Conservation (phyloP, 2,113 vertebrate species). For the Pardalotus punctatus region DNA sequence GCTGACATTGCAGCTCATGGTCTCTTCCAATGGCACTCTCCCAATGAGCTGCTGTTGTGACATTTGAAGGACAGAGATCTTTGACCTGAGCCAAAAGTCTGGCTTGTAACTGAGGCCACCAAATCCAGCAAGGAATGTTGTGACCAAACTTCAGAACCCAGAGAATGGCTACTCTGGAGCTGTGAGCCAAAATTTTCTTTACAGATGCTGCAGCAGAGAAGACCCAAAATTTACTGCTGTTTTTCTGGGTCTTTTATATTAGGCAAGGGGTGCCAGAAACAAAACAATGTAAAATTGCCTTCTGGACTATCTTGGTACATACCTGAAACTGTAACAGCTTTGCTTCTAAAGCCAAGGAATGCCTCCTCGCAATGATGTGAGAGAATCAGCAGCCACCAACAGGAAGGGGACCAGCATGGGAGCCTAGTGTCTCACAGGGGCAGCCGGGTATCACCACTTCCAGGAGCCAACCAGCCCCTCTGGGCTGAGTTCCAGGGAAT, state of each 20-base stretch:
- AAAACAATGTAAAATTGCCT: not conserved
- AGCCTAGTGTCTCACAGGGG: fast-evolving
- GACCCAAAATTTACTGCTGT: not conserved
- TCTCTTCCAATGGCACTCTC: not conserved
- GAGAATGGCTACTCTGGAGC: not conserved
- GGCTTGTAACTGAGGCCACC: not conserved
- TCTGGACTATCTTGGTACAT: not conserved
- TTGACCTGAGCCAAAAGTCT: not conserved
- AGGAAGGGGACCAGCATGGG: not conserved
- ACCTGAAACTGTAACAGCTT: not conserved
- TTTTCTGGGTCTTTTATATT: not conserved
- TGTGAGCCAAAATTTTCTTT: not conserved
- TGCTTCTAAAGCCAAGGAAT: not conserved
- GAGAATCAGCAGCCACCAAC: fast-evolving
- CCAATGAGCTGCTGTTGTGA: too few species aligned
- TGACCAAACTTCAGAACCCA: not conserved
- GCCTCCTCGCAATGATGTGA: not conserved
- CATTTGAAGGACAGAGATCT: not conserved
- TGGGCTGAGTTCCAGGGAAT: not conserved
- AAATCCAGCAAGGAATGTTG: not conserved
- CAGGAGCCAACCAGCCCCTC: not conserved
- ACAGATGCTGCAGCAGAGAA: not conserved
- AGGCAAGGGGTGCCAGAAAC: not conserved
- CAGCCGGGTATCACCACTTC: not conserved
- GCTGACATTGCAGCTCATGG: not conserved